Evolutionary conservation across 2,888 invertebrate genomes (phyloP).

Genomic region (Melangyna quadrimaculata): DNA sequence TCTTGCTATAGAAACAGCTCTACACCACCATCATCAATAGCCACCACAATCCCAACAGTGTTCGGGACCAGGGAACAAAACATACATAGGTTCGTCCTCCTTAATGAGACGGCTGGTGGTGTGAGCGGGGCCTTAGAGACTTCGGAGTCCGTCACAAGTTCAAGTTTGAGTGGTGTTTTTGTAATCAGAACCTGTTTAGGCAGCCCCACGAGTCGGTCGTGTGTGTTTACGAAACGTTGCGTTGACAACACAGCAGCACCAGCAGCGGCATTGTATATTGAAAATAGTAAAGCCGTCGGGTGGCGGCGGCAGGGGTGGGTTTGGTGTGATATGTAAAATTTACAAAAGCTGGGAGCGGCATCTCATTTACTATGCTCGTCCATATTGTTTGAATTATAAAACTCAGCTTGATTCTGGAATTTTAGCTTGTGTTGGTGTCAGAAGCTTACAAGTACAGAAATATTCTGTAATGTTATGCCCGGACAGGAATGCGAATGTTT

Average conservation of each 20-base stretch:
- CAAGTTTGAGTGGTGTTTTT: slow-evolving; percentile 67
- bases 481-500: slow-evolving; percentile 52
- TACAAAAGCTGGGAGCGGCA: slow-evolving; percentile 58
- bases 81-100: slow-evolving; percentile 45
- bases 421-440: slow-evolving; percentile 36
- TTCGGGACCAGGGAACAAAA: neutral
- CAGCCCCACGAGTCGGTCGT: slow-evolving; percentile 10
- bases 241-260: neutral
- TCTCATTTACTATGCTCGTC: neutral
- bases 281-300: neutral
- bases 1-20: slow-evolving; percentile 11
- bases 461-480: neutral
- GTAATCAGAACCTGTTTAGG: slow-evolving; percentile 63
- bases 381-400: slow-evolving; percentile 39
- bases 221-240: slow-evolving; percentile 24
- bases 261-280: neutral
- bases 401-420: slow-evolving; percentile 45
- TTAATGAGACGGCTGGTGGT: slow-evolving; percentile 29
- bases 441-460: neutral
- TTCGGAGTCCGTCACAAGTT: slow-evolving; percentile 42
- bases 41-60: slow-evolving; percentile 14
- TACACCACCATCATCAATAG: neutral
- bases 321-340: slow-evolving; percentile 40
- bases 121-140: neutral
- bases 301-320: slow-evolving; percentile 6